Percentiles rank a stretch among this genome's conserved stretches.
Conservation (phyloP, 2,113 vertebrate species). For the Poicephalus gulielmi region DNA sequence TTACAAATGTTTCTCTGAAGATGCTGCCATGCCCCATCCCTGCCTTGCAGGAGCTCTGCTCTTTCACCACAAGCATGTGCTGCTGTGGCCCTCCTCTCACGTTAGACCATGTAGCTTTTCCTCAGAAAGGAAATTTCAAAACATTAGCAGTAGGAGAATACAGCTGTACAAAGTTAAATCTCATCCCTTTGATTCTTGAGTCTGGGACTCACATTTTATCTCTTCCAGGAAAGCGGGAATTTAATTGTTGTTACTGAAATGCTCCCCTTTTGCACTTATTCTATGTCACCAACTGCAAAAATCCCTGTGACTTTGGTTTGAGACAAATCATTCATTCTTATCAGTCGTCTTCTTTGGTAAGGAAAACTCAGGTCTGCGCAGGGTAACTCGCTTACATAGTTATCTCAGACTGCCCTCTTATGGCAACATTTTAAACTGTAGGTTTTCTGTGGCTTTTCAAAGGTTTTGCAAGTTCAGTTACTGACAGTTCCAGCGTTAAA, state of each 20-base stretch:
- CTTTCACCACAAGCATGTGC: not conserved
- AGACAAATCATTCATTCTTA: not conserved
- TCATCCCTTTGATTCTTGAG: not conserved
- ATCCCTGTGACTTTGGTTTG: not conserved
- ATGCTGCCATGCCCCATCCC: not conserved
- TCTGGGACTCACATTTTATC: not conserved
- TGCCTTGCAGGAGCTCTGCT: not conserved
- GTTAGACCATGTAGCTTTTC: not conserved
- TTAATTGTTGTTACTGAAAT: not conserved
- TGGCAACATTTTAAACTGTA: slow-evolving; percentile 30
- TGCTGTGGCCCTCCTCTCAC: not conserved
- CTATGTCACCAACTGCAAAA: not conserved
- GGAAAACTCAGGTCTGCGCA: not conserved
- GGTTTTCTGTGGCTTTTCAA: not conserved
- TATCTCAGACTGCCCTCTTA: slow-evolving; percentile 64
- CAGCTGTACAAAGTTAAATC: not conserved
- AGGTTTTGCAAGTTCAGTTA: not conserved
- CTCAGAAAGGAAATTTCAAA: not conserved
- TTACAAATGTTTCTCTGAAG: not conserved
- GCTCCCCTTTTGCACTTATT: not conserved
- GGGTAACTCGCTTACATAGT: not conserved
- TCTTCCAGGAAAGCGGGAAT: not conserved
- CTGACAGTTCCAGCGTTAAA: not conserved
- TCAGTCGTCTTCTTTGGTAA: accelerated
- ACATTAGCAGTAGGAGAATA: not conserved